Percentiles rank a stretch among this genome's conserved stretches.
phyloP scores from a whole-genome alignment of 2,113 vertebrate genomes.

The Cervus canadensis region DNA sequence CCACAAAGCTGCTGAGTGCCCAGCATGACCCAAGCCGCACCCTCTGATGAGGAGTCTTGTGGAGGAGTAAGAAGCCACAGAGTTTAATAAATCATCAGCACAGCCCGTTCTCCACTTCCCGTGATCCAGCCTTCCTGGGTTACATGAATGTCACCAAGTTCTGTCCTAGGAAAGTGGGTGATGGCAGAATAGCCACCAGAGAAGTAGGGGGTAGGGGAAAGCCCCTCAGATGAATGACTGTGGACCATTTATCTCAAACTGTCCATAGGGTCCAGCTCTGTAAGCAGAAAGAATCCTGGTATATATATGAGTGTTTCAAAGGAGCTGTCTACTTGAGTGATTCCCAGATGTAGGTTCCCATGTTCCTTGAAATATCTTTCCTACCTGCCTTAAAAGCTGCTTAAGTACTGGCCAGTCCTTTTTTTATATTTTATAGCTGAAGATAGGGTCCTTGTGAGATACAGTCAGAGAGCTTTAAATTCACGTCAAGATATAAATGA shows the following conservation, averaged over 20 bases:
- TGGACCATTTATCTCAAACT: not conserved
- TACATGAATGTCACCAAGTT: not conserved
- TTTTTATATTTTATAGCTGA: not conserved
- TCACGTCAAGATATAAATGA: not conserved
- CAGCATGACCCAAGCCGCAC: constrained; percentile 42
- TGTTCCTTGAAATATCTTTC: not conserved
- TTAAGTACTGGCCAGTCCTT: not conserved
- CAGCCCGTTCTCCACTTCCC: not conserved
- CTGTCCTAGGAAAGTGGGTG: not conserved
- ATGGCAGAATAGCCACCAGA: not conserved
- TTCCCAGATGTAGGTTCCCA: not conserved
- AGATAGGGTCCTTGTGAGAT: not conserved
- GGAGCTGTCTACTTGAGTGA: not conserved
- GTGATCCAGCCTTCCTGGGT: not conserved
- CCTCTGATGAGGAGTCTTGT: constrained; percentile 36
- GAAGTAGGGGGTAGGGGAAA: not conserved
- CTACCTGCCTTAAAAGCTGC: not conserved
- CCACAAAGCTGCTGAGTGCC: constrained; percentile 72
- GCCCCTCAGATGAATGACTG: not conserved
- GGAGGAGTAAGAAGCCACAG: constrained; percentile 64
- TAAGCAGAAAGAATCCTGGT: not conserved
- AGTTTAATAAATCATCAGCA: constrained; percentile 11
- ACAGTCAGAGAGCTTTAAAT: not conserved
- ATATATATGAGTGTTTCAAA: not conserved
- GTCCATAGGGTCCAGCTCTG: not conserved